Evolutionary conservation across 2,888 invertebrate genomes (phyloP).

Genomic region (Caenorhabditis virilis): DNA sequence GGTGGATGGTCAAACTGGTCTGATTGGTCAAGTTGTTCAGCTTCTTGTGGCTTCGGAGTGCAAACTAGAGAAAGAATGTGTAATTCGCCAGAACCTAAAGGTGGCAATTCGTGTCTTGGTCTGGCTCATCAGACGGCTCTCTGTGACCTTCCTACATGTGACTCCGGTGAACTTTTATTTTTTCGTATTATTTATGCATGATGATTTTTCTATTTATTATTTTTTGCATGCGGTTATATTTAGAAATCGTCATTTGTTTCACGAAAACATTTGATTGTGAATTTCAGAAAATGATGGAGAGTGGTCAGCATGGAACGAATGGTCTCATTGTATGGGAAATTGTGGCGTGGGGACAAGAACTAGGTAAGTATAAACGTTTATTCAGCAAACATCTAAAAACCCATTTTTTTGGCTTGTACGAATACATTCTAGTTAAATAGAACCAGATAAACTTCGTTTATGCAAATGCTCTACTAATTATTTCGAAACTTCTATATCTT

Average conservation of each 20-base stretch:
- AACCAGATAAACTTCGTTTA: too few species aligned
- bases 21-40: conserved; percentile 63
- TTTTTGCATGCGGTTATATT: neutral
- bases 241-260: neutral
- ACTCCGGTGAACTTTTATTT: conserved; percentile 25
- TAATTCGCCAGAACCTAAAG: conserved; percentile 44
- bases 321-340: conserved; percentile 59
- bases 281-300: conserved; percentile 56
- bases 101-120: conserved; percentile 56
- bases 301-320: conserved; percentile 64
- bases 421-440: too few species aligned
- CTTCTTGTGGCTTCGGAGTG: conserved; percentile 61
- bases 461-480: too few species aligned
- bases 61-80: conserved; percentile 58
- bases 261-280: too few species aligned
- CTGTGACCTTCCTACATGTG: conserved; percentile 49
- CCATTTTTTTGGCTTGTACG: conserved; percentile 4
- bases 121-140: conserved; percentile 59
- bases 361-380: conserved; percentile 34
- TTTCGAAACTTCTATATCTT: too few species aligned
- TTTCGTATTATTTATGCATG: conserved; percentile 3
- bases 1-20: conserved; percentile 64
- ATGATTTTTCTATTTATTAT: conserved; percentile 3
- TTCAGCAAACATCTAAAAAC: too few species aligned
- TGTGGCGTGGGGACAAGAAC: conserved; percentile 57